Evolutionary conservation across 2,113 vertebrate species (phyloP).

Genomic region (cattle (Bos taurus)): DNA sequence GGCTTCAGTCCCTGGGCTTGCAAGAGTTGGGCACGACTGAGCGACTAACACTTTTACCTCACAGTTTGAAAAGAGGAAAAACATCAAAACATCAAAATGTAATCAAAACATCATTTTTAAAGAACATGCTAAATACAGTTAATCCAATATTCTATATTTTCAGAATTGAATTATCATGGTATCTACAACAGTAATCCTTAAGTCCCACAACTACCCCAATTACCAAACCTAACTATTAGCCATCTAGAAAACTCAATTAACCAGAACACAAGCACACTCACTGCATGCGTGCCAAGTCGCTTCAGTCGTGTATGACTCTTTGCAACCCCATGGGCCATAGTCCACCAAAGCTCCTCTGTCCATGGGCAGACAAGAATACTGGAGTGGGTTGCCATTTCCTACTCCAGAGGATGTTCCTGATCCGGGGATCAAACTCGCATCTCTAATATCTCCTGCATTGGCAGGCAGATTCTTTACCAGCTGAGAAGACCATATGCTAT

Average conservation of each 20-base stretch:
- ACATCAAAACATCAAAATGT: neutral
- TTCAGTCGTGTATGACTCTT: neutral
- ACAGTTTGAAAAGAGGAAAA: neutral
- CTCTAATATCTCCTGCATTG: neutral
- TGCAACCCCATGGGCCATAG: neutral
- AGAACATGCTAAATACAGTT: neutral
- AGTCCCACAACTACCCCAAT: neutral
- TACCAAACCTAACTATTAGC: conserved; percentile 1
- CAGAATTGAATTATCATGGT: neutral
- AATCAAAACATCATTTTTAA: conserved; percentile 19
- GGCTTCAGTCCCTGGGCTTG: neutral
- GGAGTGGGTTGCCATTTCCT: neutral
- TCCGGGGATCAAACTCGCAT: neutral
- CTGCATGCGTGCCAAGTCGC: neutral
- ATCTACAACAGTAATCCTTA: neutral
- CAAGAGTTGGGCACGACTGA: neutral
- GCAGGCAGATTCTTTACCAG: neutral
- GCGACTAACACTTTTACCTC: neutral
- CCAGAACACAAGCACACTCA: neutral
- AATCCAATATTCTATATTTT: neutral
- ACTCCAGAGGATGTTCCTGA: neutral
- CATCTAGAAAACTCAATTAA: neutral
- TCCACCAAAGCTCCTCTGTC: neutral
- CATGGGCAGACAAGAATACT: neutral
- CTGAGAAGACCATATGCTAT: neutral